A percentile compares a stretch with the other conserved stretches of the same genome.
phyloP scores from a whole-genome alignment of 2,797 vertebrate species.

The Perodicticus potto region DNA sequence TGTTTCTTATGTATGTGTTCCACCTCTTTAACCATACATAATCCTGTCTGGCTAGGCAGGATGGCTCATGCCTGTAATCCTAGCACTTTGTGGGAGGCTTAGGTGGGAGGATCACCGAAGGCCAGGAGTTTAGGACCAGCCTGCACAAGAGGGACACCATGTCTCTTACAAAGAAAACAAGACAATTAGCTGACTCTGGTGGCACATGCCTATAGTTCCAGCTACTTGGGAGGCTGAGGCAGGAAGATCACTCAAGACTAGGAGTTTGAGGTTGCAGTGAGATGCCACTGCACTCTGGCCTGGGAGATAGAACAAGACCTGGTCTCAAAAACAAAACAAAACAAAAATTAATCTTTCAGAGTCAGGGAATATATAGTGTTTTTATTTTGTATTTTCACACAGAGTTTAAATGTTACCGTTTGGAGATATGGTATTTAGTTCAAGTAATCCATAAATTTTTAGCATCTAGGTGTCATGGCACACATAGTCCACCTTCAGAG shows the following conservation, averaged over 20 bases:
- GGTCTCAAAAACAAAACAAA: neutral
- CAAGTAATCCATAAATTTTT: slow-evolving; percentile 32
- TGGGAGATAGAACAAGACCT: neutral
- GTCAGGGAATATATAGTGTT: neutral
- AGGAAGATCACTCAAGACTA: neutral
- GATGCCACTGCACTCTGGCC: neutral
- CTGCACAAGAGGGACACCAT: neutral
- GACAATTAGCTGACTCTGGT: neutral
- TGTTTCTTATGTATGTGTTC: slow-evolving; percentile 38
- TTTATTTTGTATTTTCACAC: slow-evolving; percentile 68
- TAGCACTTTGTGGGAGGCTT: neutral
- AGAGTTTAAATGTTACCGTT: slow-evolving; percentile 54
- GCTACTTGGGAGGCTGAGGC: neutral
- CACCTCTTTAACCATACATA: neutral
- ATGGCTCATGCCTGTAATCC: neutral
- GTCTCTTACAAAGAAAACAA: neutral
- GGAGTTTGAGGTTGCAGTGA: neutral
- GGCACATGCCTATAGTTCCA: neutral
- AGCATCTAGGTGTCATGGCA: neutral
- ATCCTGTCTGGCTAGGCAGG: neutral
- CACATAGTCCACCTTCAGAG: neutral
- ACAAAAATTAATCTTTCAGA: neutral
- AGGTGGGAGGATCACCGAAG: neutral
- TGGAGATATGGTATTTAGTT: slow-evolving; percentile 29
- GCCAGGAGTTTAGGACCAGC: neutral